These are phyloP conservation scores for Elephantulus edwardii DNA, from an alignment of 2,113 vertebrate genomes.

Conservation along the genomic window DNA sequence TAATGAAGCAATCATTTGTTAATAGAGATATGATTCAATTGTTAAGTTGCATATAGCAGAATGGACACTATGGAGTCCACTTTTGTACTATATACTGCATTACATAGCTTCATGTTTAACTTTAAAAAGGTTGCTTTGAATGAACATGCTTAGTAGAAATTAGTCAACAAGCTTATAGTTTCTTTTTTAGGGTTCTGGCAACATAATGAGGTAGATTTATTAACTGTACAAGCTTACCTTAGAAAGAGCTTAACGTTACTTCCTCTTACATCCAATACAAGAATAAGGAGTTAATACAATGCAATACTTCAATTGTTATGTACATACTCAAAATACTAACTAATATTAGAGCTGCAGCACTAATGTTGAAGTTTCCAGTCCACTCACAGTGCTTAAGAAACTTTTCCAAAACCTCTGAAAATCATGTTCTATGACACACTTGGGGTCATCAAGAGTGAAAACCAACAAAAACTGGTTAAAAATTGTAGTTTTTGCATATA, in stretches of 20 bases:
- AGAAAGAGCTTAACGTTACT: background rate
- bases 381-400: too few relatives aligned
- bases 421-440: too few relatives aligned
- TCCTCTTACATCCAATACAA: background rate
- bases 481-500: too few relatives aligned
- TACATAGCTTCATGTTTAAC: background rate
- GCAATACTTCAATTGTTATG: too few relatives aligned
- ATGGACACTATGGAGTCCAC: background rate
- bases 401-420: too few relatives aligned
- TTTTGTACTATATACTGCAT: background rate
- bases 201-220: background rate
- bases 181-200: background rate
- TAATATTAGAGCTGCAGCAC: too few relatives aligned
- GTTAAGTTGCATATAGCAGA: background rate
- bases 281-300: too few relatives aligned
- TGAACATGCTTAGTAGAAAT: background rate
- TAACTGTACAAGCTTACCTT: background rate
- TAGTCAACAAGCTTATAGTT: constrained; percentile 7
- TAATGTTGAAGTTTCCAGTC: too few relatives aligned
- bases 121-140: background rate
- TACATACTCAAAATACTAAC: too few relatives aligned
- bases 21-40: background rate
- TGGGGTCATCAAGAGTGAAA: too few relatives aligned
- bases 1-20: constrained; percentile 11
- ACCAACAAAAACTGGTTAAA: too few relatives aligned